A percentile compares a stretch with the other conserved stretches of the same genome.
Conservation (phyloP, 2,797 vertebrate species). For the Gobionotothen gibberifrons region DNA sequence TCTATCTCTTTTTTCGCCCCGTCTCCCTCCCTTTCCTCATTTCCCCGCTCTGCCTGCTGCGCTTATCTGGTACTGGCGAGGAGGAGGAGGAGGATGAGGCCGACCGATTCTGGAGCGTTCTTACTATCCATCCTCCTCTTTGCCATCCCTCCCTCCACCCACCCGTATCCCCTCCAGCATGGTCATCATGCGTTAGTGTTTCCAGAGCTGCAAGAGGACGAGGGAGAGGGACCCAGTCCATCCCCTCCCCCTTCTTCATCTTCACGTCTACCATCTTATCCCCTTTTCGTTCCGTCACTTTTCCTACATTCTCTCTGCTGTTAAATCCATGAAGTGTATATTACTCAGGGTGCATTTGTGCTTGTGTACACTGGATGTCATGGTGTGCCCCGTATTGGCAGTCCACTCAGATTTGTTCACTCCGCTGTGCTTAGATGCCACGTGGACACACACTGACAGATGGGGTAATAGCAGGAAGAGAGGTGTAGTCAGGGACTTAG, state of each 20-base stretch:
- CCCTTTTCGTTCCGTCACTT: not conserved
- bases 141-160: constrained; percentile 51
- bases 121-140: constrained; percentile 48
- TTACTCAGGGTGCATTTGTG: constrained; percentile 15
- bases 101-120: constrained; percentile 57
- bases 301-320: not conserved
- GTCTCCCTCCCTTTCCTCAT: constrained; percentile 15
- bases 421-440: constrained; percentile 51
- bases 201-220: constrained; percentile 55
- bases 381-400: constrained; percentile 48
- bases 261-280: not conserved
- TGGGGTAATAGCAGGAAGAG: constrained; percentile 69
- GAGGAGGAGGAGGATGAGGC: constrained; percentile 34
- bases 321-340: not conserved
- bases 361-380: constrained; percentile 22
- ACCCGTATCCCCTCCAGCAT: constrained; percentile 62
- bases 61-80: constrained; percentile 35
- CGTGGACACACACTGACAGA: constrained; percentile 62
- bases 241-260: constrained; percentile 12
- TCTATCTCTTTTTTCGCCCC: constrained; percentile 25
- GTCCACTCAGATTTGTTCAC: constrained; percentile 57
- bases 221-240: constrained; percentile 39
- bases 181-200: constrained; percentile 73
- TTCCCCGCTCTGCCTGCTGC: constrained; percentile 8
- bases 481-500: constrained; percentile 23